A percentile compares a stretch with the other conserved stretches of the same genome.
These are phyloP conservation scores for Alca torda DNA, from an alignment of 2,797 vertebrate genomes.

Conservation along the genomic window DNA sequence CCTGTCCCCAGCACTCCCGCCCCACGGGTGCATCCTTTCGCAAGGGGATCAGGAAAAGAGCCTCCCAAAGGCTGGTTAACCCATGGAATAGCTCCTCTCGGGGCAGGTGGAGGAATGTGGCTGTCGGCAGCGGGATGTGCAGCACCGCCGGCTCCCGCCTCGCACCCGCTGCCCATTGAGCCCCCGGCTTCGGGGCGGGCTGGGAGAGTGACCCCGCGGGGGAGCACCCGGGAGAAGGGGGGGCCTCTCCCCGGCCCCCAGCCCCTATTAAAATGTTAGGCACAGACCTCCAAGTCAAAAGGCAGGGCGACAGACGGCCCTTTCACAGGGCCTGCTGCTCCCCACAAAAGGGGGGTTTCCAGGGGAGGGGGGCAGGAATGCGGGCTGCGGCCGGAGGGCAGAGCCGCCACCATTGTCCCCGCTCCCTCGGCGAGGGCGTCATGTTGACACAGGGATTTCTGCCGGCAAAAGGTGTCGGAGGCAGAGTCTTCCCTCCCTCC, in stretches of 20 bases:
- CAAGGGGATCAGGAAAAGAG: neutral
- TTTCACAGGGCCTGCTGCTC: conserved; percentile 63
- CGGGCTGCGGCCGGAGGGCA: conserved; percentile 40
- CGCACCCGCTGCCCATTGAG: neutral
- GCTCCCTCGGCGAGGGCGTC: conserved; percentile 35
- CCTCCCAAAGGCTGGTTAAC: neutral
- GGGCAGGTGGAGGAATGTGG: neutral
- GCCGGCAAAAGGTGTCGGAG: conserved; percentile 33
- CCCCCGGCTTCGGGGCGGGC: neutral
- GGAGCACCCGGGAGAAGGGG: neutral
- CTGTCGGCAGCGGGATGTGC: rapidly evolving
- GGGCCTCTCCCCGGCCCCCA: neutral
- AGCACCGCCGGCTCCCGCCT: neutral
- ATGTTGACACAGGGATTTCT: conserved; percentile 65
- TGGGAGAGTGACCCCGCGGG: neutral
- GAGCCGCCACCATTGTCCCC: conserved; percentile 55
- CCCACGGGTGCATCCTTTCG: neutral
- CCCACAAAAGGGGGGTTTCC: conserved; percentile 67
- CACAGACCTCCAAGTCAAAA: conserved; percentile 59
- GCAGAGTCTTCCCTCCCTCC: neutral
- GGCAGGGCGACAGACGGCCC: conserved; percentile 64
- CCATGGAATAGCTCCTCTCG: neutral
- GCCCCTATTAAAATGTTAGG: conserved; percentile 64
- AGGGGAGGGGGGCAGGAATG: conserved; percentile 69
- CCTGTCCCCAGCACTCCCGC: rapidly evolving